A percentile compares a stretch with the other conserved stretches of the same genome.
Conservation (phyloP, 2,113 vertebrate genomes). For the Colius striatus region DNA sequence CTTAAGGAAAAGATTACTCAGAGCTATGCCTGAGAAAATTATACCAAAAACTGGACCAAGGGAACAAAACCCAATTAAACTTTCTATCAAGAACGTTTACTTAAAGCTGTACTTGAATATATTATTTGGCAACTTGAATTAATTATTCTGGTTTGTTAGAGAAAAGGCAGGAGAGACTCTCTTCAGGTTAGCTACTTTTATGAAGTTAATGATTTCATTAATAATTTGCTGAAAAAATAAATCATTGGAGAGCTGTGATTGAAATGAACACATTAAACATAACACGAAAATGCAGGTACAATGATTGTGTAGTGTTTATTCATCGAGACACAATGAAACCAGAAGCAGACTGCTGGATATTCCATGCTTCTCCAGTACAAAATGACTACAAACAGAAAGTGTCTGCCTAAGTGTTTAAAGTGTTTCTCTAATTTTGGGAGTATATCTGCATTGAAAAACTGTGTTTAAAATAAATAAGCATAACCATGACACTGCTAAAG, state of each 20-base stretch:
- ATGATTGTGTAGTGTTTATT: not conserved
- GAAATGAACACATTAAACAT: not conserved
- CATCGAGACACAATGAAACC: not conserved
- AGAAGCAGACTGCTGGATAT: not conserved
- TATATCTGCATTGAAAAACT: not conserved
- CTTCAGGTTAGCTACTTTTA: not conserved
- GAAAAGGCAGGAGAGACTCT: not conserved
- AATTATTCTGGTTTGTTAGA: not conserved
- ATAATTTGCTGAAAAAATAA: not conserved
- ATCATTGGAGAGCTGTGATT: not conserved
- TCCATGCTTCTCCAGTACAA: not conserved
- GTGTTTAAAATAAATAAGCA: not conserved
- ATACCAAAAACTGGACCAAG: not conserved
- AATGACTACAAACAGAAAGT: not conserved
- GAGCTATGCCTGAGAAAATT: not conserved
- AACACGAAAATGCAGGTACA: not conserved
- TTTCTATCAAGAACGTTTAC: not conserved
- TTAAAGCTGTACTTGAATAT: not conserved
- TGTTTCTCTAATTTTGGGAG: not conserved
- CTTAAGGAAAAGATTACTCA: not conserved
- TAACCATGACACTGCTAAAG: not conserved
- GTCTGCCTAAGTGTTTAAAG: not conserved
- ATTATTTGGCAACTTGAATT: not conserved
- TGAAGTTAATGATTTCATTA: not conserved
- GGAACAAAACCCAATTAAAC: not conserved